Evolutionary conservation across 2,888 invertebrate species (phyloP).

Genomic region (Drosophila merina): DNA sequence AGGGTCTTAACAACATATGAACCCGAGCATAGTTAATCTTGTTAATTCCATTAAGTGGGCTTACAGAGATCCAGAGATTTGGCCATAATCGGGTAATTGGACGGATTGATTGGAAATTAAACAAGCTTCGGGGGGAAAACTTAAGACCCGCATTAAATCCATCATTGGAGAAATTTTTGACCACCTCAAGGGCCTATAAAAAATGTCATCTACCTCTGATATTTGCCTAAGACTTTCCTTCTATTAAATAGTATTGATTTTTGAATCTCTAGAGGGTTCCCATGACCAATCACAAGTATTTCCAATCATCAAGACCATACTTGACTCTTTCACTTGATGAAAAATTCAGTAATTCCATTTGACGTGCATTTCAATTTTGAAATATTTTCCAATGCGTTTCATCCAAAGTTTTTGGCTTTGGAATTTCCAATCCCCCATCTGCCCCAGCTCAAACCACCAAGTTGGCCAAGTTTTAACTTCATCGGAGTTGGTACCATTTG

Average conservation of each 20-base stretch:
- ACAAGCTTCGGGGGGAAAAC: constrained; percentile 5
- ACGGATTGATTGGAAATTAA: too few species aligned
- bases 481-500: constrained; percentile 31
- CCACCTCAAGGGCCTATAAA: not conserved
- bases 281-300: constrained; percentile 49
- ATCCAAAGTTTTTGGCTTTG: constrained; percentile 51
- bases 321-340: constrained; percentile 59
- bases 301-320: constrained; percentile 46
- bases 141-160: not conserved
- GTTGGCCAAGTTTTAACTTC: not conserved
- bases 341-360: constrained; percentile 47
- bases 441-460: not conserved
- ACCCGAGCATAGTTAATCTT: constrained; percentile 32
- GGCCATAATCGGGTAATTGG: constrained; percentile 27
- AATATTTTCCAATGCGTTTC: constrained; percentile 69
- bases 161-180: constrained; percentile 14
- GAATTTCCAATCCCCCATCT: constrained; percentile 38
- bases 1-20: constrained; percentile 28
- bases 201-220: too few species aligned
- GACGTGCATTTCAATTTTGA: constrained; percentile 61
- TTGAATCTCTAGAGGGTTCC: constrained; percentile 11
- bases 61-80: constrained; percentile 26
- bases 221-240: too few species aligned
- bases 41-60: constrained; percentile 43
- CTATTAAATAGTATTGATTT: too few species aligned